Base-by-base conservation (phyloP, 1,140 invertebrate species). In the Marisa cornuarietis region DNA sequence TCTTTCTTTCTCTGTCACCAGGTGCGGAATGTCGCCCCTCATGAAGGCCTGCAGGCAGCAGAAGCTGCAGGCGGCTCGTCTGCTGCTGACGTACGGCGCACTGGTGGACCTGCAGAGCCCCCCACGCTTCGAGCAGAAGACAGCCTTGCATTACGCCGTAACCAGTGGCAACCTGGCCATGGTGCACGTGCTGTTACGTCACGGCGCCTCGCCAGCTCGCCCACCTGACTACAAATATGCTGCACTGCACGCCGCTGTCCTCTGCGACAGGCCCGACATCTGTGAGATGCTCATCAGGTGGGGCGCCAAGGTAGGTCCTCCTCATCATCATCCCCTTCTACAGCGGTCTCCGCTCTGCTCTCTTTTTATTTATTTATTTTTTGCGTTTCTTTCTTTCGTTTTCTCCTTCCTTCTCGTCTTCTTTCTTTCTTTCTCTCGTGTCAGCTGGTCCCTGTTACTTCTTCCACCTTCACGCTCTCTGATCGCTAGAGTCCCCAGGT, bases 71-170 rank as follows among this genome's bases (percentile, higher is more conserved):
- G 87, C 87, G 85, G 95, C 96, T 0, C 94, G 96, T 87, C 93
- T 95, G 65, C 90, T 98, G 51, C 94, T 97, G 31, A 94, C 94
- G 86, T 93, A 95, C 86, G 96, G 96, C 6, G 95, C 96, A 71
- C 95, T 96, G 91, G 94, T 97, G 0, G 96, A 90, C 78, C 68
- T 85, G 3, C 82, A 85, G 75, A 86, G 85, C 71, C 87, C 88
- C 8, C 78, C 86, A 24, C 73, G 86, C 49, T 90, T 90, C 72
- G 87, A 88, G 75, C 85, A 87, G 79, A 89, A 89, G 78, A 96
- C 95, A 13, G 95, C 96, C 26, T 91, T 97, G 81, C 96, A 97
- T 88, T 97, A 96, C 88, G 96, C 95, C n/a, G 94, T 97, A 8
- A 92, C 96, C 18, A 95, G 95, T 62, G 88, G 88, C 49, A 96